phyloP scores from a whole-genome alignment of 2,797 vertebrate genomes.

The Stomatorhinus walkeri region DNA sequence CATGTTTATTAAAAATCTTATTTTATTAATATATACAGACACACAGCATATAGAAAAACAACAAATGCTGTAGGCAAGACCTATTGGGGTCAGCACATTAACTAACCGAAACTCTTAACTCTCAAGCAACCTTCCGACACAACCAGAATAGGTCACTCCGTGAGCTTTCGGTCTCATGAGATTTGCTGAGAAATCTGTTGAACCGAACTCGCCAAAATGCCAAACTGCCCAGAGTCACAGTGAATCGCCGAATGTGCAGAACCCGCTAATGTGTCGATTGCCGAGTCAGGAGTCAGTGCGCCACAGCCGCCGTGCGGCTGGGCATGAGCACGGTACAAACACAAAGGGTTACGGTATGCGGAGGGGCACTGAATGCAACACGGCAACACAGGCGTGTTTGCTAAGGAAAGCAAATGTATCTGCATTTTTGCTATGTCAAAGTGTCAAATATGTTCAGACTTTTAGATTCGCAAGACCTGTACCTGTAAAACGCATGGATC shows the following conservation, averaged over 20 bases:
- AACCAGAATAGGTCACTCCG: background rate
- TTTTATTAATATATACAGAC: background rate
- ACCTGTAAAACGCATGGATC: background rate
- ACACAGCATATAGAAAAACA: background rate
- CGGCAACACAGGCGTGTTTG: background rate
- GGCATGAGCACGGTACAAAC: background rate
- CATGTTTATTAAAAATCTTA: background rate
- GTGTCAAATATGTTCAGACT: background rate
- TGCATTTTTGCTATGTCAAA: background rate
- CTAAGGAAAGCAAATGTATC: background rate
- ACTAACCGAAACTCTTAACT: background rate
- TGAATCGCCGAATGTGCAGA: background rate
- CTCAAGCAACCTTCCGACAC: background rate
- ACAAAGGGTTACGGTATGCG: background rate
- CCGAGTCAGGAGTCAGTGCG: background rate
- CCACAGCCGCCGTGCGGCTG: background rate
- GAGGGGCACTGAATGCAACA: background rate
- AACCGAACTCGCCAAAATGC: background rate
- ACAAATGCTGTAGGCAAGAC: background rate
- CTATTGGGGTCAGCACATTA: background rate
- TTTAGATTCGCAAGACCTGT: background rate
- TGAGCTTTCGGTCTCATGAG: background rate
- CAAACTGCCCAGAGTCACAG: background rate
- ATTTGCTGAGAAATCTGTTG: background rate
- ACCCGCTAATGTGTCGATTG: background rate